phyloP scores from a whole-genome alignment of 2,113 vertebrate genomes.

The Lagopus muta region DNA sequence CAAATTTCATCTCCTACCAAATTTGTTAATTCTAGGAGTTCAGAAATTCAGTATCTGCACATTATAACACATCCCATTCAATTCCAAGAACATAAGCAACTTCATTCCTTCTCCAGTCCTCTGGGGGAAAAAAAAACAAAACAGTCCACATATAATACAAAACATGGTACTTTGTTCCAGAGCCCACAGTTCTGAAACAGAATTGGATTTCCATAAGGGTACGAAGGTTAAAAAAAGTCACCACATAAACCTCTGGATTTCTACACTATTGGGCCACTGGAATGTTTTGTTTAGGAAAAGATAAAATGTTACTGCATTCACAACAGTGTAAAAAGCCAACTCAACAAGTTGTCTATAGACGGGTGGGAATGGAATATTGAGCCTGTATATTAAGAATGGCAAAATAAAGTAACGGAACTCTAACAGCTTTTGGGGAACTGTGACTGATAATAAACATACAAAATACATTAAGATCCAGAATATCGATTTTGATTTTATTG shows the following conservation, averaged over 20 bases:
- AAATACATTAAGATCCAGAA: slow-evolving; percentile 91
- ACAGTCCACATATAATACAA: neutral
- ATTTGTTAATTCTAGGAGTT: slow-evolving; percentile 10
- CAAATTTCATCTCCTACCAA: neutral
- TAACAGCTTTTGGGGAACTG: slow-evolving; percentile 92
- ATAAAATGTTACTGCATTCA: slow-evolving; percentile 88
- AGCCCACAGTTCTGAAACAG: slow-evolving; percentile 4
- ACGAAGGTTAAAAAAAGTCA: slow-evolving; percentile 57
- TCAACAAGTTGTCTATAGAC: slow-evolving; percentile 84
- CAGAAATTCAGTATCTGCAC: slow-evolving; percentile 4
- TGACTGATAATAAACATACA: slow-evolving; percentile 82
- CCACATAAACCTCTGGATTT: slow-evolving; percentile 97
- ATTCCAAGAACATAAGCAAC: neutral
- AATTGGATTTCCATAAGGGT: neutral
- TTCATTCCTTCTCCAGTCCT: neutral
- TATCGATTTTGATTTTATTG: slow-evolving; percentile 86
- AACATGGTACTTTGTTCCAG: neutral
- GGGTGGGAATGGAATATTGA: slow-evolving; percentile 89
- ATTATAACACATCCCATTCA: neutral
- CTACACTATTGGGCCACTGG: slow-evolving; percentile 86
- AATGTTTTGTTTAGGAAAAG: slow-evolving; percentile 91
- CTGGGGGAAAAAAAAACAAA: neutral
- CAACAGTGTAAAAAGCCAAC: slow-evolving; percentile 81
- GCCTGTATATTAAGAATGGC: slow-evolving; percentile 92
- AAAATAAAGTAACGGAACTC: slow-evolving; percentile 98